These are phyloP conservation scores for Tachina fera DNA, from an alignment of 2,888 invertebrate species.

Conservation along the genomic window DNA sequence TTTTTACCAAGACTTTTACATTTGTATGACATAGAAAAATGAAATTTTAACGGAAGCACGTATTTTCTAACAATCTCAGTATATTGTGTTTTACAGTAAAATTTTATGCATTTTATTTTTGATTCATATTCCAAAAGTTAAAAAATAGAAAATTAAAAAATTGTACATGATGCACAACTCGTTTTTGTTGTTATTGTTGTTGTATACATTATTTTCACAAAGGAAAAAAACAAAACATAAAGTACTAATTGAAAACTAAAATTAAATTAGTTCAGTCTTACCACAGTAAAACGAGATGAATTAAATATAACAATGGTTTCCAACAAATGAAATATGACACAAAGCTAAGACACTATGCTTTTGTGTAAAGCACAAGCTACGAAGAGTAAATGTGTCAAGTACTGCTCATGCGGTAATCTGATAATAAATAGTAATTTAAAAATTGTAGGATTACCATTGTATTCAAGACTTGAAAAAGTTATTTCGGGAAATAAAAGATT, in stretches of 20 bases:
- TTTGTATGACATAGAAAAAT: not conserved
- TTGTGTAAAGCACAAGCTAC: not conserved
- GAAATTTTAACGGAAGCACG: not conserved
- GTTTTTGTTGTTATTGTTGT: not conserved
- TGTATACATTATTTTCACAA: not conserved
- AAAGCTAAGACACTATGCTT: constrained; percentile 3
- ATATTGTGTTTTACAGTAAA: not conserved
- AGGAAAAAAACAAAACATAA: constrained; percentile 19
- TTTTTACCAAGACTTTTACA: no score
- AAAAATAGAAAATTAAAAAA: no score
- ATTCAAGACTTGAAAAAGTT: no score
- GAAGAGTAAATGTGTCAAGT: not conserved
- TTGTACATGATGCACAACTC: no score
- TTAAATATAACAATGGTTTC: constrained; percentile 32
- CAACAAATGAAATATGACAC: constrained; percentile 22
- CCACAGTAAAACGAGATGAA: constrained; percentile 53
- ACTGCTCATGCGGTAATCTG: not conserved
- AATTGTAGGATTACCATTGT: not conserved
- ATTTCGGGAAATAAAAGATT: no score
- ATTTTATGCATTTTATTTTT: not conserved
- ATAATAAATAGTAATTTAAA: not conserved
- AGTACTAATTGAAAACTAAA: constrained; percentile 59
- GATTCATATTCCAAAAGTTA: not conserved
- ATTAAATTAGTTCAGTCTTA: constrained; percentile 59
- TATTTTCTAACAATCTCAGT: not conserved